phyloP scores from a whole-genome alignment of 2,888 invertebrate species.

The Thecocarcelia acutangulata region DNA sequence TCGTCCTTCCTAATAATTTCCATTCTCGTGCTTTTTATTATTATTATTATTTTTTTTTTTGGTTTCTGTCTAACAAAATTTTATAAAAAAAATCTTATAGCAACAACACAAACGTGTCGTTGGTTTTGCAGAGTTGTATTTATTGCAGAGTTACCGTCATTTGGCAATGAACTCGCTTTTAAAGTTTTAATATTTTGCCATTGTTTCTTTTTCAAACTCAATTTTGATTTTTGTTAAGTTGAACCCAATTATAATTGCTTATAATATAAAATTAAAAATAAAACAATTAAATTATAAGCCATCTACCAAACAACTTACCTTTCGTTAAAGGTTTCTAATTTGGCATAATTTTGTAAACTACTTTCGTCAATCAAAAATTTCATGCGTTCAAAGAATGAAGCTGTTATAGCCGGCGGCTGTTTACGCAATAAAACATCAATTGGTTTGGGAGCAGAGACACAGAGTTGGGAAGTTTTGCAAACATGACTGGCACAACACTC shows the following conservation, averaged over 20 bases:
- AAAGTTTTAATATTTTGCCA: conserved; percentile 53
- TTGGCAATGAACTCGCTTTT: not conserved
- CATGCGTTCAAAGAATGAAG: conserved; percentile 99
- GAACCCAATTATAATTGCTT: conserved; percentile 51
- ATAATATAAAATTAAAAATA: conserved; percentile 12
- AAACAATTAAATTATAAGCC: conserved; percentile 36
- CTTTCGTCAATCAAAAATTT: conserved; percentile 99
- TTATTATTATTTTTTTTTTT: no score
- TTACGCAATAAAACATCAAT: conserved; percentile 96
- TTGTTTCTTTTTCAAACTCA: conserved; percentile 60
- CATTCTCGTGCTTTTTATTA: no score
- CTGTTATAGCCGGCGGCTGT: conserved; percentile 97
- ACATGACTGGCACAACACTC: conserved; percentile 95
- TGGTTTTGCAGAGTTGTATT: no score
- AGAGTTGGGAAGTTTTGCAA: conserved; percentile 93
- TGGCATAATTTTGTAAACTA: conserved; percentile 98
- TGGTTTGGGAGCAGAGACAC: conserved; percentile 96
- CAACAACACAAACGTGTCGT: no score
- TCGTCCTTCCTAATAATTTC: no score
- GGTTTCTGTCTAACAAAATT: no score
- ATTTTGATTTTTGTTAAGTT: conserved; percentile 48
- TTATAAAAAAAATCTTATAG: no score
- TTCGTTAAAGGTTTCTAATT: conserved; percentile 97
- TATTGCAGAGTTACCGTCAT: no score
- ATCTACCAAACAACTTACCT: conserved; percentile 86